These are phyloP conservation scores for Gobionotothen gibberifrons DNA, from an alignment of 2,797 vertebrate genomes.

Conservation along the genomic window DNA sequence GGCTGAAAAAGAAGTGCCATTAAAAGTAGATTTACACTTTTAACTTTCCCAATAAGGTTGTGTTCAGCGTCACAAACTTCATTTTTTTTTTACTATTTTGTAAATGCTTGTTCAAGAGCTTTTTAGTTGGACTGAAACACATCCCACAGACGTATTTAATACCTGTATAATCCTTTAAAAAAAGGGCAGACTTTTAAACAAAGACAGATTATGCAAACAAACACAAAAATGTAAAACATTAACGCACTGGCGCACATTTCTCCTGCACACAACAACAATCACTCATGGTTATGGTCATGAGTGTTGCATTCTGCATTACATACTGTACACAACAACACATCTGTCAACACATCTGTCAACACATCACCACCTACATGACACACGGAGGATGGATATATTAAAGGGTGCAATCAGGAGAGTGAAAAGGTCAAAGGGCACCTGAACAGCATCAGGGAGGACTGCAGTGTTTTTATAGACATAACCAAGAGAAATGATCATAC, in stretches of 20 bases:
- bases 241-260: constrained; percentile 16
- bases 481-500: too few relatives aligned
- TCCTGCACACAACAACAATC: constrained; percentile 41
- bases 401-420: constrained; percentile 80
- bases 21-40: not conserved
- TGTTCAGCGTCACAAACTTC: not conserved
- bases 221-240: not conserved
- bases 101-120: not conserved
- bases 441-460: constrained; percentile 18
- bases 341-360: constrained; percentile 33
- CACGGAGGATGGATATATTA: constrained; percentile 73
- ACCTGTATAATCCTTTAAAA: constrained; percentile 14
- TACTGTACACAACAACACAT: constrained; percentile 44
- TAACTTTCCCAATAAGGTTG: not conserved
- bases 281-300: constrained; percentile 38
- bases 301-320: constrained; percentile 24
- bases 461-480: not conserved
- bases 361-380: constrained; percentile 55
- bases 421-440: constrained; percentile 17
- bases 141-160: constrained; percentile 16
- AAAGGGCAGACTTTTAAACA: constrained; percentile 41
- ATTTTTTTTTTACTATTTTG: not conserved
- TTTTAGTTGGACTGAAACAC: constrained; percentile 5
- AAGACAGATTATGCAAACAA: constrained; percentile 21
- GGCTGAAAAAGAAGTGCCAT: not conserved